phyloP scores from a whole-genome alignment of 2,797 vertebrate genomes.

The Anabas testudineus region DNA sequence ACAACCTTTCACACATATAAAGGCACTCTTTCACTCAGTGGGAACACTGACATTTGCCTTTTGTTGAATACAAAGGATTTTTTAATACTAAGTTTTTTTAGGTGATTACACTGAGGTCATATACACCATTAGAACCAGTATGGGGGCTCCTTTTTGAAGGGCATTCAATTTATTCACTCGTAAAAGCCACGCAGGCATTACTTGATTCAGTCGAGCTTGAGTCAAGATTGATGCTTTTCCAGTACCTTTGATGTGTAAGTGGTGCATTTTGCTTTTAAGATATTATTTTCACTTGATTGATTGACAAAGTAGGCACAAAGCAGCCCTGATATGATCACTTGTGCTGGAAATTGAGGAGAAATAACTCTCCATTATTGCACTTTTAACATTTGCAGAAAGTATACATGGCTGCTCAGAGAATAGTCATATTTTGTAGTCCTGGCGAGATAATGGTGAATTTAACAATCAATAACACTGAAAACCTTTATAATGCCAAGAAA shows the following conservation, averaged over 20 bases:
- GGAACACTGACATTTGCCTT: slow-evolving; percentile 81
- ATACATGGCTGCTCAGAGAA: slow-evolving; percentile 57
- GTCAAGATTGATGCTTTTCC: slow-evolving; percentile 55
- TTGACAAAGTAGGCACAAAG: slow-evolving; percentile 51
- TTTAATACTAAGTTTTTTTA: slow-evolving; percentile 65
- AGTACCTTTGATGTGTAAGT: slow-evolving; percentile 57
- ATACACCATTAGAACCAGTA: slow-evolving; percentile 60
- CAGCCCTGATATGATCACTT: slow-evolving; percentile 41
- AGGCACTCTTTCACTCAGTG: slow-evolving; percentile 75
- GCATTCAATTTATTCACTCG: slow-evolving; percentile 66
- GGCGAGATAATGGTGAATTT: slow-evolving; percentile 69
- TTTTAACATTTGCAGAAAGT: slow-evolving; percentile 69
- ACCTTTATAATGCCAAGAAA: slow-evolving; percentile 79
- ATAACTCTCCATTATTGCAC: slow-evolving; percentile 61
- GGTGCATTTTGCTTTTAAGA: slow-evolving; percentile 61
- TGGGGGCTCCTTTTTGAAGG: slow-evolving; percentile 58
- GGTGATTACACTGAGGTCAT: slow-evolving; percentile 68
- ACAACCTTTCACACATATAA: slow-evolving; percentile 81
- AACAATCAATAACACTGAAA: slow-evolving; percentile 76
- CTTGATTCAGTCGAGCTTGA: slow-evolving; percentile 61
- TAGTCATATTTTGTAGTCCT: slow-evolving; percentile 47
- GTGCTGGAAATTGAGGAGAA: slow-evolving; percentile 38
- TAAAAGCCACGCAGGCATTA: slow-evolving; percentile 64
- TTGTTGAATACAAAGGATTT: slow-evolving; percentile 76
- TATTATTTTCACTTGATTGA: slow-evolving; percentile 65